Percentiles rank a stretch among this genome's conserved stretches.
These are phyloP conservation scores for Leptosomus discolor DNA, from an alignment of 2,113 vertebrate species.

Conservation along the genomic window DNA sequence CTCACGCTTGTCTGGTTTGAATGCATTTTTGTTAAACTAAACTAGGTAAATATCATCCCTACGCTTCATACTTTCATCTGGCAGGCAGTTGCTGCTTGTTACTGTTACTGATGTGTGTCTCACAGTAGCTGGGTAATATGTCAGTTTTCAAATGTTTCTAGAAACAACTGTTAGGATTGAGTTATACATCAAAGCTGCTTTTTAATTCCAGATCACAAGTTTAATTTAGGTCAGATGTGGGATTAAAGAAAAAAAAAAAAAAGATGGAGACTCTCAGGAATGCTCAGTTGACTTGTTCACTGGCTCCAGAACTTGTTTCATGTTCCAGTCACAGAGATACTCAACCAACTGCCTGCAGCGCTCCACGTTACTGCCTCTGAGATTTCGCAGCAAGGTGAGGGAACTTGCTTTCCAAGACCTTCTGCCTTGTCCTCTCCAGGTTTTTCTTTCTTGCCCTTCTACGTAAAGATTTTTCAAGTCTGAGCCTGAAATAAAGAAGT, in stretches of 20 bases:
- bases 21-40: neutral
- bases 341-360: neutral
- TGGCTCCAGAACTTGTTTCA: neutral
- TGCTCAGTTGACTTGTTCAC: neutral
- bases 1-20: neutral
- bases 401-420: slow-evolving; percentile 74
- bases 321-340: neutral
- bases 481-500: slow-evolving; percentile 77
- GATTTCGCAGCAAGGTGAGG: slow-evolving; percentile 71
- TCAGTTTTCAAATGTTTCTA: neutral
- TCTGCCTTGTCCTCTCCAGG: slow-evolving; percentile 52
- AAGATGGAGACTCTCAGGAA: neutral
- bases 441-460: slow-evolving; percentile 42
- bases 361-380: slow-evolving; percentile 18
- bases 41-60: neutral
- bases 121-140: neutral
- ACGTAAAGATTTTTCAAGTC: slow-evolving; percentile 78
- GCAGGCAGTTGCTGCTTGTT: neutral
- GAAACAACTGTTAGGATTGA: neutral
- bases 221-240: neutral
- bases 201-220: neutral
- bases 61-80: neutral
- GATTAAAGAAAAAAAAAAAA: neutral
- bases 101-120: neutral
- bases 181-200: neutral